These are phyloP conservation scores for Montipora capricornis DNA, from an alignment of 64 coral and sea anemone genomes.

Conservation along the genomic window DNA sequence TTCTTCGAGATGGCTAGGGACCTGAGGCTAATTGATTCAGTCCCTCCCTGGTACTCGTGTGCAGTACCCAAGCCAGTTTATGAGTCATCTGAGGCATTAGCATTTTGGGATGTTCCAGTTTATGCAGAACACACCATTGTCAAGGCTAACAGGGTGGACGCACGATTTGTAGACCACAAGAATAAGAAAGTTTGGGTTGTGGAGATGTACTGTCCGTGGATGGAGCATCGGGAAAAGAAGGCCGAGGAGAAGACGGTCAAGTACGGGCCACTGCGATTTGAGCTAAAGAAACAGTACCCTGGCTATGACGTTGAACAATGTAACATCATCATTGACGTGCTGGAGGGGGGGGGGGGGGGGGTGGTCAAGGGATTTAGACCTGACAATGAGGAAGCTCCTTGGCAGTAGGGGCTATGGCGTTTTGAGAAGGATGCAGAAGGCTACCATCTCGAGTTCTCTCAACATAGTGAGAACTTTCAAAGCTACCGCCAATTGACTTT, in stretches of 20 bases:
- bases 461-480: slow-evolving; percentile 21
- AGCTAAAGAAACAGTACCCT: slow-evolving; percentile 53
- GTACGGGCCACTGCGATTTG: neutral
- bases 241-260: neutral
- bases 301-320: slow-evolving; percentile 29
- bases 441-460: neutral
- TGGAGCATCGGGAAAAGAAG: slow-evolving; percentile 9
- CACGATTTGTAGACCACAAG: slow-evolving; percentile 27
- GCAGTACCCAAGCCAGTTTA: slow-evolving; percentile 14
- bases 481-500: neutral
- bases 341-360: slow-evolving; percentile 35
- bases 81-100: neutral
- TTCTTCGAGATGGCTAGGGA: slow-evolving; percentile 20
- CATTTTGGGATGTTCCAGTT: slow-evolving; percentile 22
- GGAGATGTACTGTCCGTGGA: slow-evolving; percentile 1
- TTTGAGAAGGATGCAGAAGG: neutral
- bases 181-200: slow-evolving; percentile 1
- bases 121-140: slow-evolving; percentile 5
- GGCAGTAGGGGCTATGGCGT: slow-evolving; percentile 15
- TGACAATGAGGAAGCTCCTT: slow-evolving; percentile 38
- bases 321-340: slow-evolving; percentile 50
- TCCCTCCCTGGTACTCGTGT: slow-evolving; percentile 6
- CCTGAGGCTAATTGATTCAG: neutral
- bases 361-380: slow-evolving; percentile 16
- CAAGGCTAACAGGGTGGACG: slow-evolving; percentile 56